Conservation (phyloP, 1,140 invertebrate genomes). For the Gryllus bimaculatus region DNA sequence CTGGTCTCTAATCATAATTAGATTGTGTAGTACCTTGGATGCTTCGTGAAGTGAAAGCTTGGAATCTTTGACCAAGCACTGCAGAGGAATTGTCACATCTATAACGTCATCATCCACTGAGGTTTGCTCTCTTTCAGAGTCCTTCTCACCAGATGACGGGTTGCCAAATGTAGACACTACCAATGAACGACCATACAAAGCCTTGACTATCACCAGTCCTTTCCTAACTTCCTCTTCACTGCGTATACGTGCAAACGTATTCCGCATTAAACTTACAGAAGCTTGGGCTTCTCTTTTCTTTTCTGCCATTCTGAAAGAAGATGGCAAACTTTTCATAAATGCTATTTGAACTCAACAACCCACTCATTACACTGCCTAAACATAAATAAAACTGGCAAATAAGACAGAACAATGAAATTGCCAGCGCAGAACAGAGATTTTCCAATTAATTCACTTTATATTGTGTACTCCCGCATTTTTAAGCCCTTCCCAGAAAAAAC, state of each 20-base stretch:
- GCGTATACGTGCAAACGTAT: slow-evolving; percentile 64
- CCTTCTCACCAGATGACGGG: slow-evolving; percentile 27
- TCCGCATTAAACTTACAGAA: slow-evolving; percentile 80
- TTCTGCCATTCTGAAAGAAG: slow-evolving; percentile 52
- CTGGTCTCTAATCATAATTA: no score
- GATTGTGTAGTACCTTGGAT: slow-evolving; percentile 58
- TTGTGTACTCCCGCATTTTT: no score
- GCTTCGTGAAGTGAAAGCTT: slow-evolving; percentile 74
- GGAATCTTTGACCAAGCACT: slow-evolving; percentile 87
- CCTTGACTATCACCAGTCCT: slow-evolving; percentile 78
- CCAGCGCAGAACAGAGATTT: background rate
- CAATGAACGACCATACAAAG: slow-evolving; percentile 48
- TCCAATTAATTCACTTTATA: background rate
- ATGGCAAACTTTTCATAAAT: no score
- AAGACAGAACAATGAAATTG: background rate
- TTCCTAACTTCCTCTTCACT: slow-evolving; percentile 65
- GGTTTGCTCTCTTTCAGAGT: slow-evolving; percentile 30
- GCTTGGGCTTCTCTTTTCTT: slow-evolving; percentile 73
- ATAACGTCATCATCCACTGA: slow-evolving; percentile 52
- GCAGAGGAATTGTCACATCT: slow-evolving; percentile 86
- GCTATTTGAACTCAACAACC: no score
- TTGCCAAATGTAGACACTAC: background rate
- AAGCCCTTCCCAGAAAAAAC: no score
- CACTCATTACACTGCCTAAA: no score
- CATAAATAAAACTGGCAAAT: no score